Percentiles rank a stretch among this genome's conserved stretches.
phyloP scores from a whole-genome alignment of 2,888 invertebrate species.

The Electrophaes corylata region DNA sequence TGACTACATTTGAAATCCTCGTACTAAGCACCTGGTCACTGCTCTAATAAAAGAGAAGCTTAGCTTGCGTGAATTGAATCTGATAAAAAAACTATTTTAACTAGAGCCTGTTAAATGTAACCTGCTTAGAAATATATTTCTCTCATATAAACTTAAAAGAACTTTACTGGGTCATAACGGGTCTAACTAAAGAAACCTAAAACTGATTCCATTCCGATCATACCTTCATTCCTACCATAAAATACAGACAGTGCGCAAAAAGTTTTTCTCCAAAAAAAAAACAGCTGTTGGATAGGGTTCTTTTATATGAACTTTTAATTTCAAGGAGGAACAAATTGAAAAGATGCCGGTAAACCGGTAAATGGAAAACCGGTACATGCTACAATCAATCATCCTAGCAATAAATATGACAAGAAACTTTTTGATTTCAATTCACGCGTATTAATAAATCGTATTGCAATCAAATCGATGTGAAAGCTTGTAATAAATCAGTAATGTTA shows the following conservation, averaged over 20 bases:
- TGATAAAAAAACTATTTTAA: conserved; percentile 12
- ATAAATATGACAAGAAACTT: neutral
- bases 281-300: neutral
- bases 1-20: neutral
- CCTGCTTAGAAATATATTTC: conserved; percentile 5
- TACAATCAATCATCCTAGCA: conserved; percentile 9
- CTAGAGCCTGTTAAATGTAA: conserved; percentile 9
- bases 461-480: conserved; percentile 24
- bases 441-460: conserved; percentile 13
- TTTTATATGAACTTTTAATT: neutral
- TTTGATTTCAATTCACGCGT: conserved; percentile 2
- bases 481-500: conserved; percentile 35
- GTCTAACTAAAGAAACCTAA: neutral
- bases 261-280: neutral
- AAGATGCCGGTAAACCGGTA: neutral
- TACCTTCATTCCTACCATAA: too few relatives aligned
- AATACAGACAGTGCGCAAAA: neutral
- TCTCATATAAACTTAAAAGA: too few relatives aligned
- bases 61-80: conserved; percentile 13
- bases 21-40: neutral
- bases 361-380: neutral
- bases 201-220: neutral
- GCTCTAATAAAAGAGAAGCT: neutral
- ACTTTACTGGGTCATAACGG: neutral
- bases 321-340: neutral